Base-by-base conservation (phyloP, 2,797 vertebrate genomes). In the Phalanger gymnotis region DNA sequence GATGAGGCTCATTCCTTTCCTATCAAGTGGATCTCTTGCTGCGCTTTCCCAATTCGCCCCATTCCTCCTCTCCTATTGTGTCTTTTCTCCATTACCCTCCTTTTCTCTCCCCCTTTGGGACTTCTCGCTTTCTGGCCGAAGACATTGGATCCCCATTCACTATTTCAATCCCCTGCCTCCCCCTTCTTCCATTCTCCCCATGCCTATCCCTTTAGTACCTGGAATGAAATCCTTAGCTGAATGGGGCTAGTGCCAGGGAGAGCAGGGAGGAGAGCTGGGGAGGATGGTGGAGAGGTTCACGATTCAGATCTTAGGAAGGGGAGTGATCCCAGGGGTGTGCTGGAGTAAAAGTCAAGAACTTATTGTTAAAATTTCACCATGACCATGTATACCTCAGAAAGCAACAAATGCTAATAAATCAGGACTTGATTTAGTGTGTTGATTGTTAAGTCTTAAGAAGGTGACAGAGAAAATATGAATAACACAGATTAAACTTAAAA, bases 61-160 rank as follows among this genome's bases (percentile, higher is more conserved):
- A 47, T 81, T 25, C 66, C 66, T 81, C 7, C 40, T 81, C 40
- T 47, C 7, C 66, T 81, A 47, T 81, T 87, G 40, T 87, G 22
- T 47, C 40, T 87, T 87, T 87, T 87, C 25, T 51, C 47, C 73
- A 51, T 27, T 93, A 51, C 90, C 54, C 25, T 89, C 53, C 92
- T 96, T 94, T 94, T n/a, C 58, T 92, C 57, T 93, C 3, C 91
- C 2, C 4, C 9, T 81, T 95, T 94, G 87, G 95, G 54, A 52
- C 92, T 87, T 94, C 91, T 57, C 89, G 92, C 54, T 94, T 53
- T 94, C 16, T 91, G 53, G 25, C 52, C 12, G 13, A 12, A 81
- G 12, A 40, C 31, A 53, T 95, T 13, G 40, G 73, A 56, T 28
- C 28, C 4, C 89, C 5, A 93, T 89, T 87, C 40, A 51, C 40